Evolutionary conservation across 2,888 invertebrate species (phyloP).

Genomic region (Stictocephala bisonia): DNA sequence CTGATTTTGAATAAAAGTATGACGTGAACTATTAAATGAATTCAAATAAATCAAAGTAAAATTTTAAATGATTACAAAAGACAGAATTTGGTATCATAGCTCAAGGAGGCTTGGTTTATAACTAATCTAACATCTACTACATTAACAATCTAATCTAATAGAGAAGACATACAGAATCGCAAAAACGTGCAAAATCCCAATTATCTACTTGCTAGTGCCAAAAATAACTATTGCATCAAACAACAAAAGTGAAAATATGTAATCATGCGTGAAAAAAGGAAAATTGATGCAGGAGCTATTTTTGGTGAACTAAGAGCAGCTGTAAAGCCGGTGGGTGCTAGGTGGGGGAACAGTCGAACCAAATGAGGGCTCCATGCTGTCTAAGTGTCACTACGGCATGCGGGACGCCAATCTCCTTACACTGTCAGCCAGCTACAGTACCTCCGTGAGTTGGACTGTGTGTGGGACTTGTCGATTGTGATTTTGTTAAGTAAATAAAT

Average conservation of each 20-base stretch:
- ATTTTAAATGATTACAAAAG: no score
- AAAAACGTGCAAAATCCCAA: slow-evolving; percentile 30
- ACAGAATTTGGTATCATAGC: background rate
- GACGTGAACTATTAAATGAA: no score
- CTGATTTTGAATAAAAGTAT: no score
- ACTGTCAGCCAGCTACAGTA: slow-evolving; percentile 9
- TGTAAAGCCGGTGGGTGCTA: background rate
- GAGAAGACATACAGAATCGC: slow-evolving; percentile 8
- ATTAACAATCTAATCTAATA: slow-evolving; percentile 1
- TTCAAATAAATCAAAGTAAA: no score
- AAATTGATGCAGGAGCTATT: slow-evolving; percentile 20
- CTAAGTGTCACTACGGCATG: background rate
- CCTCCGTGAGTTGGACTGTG: slow-evolving; percentile 29
- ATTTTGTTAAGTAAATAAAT: no score
- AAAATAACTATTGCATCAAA: slow-evolving; percentile 40
- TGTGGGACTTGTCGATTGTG: slow-evolving; percentile 7
- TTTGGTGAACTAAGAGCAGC: background rate
- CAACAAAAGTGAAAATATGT: background rate
- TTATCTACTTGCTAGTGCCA: slow-evolving; percentile 25
- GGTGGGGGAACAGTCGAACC: no score
- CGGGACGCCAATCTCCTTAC: slow-evolving; percentile 36
- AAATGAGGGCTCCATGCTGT: slow-evolving; percentile 37
- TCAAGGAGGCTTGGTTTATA: slow-evolving; percentile 22
- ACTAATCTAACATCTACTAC: background rate
- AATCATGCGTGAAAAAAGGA: background rate